Evolutionary conservation across 2,888 invertebrate species (phyloP), one percentile per base, ranked within the genome.

Genomic region (Drosophila colorata): DNA sequence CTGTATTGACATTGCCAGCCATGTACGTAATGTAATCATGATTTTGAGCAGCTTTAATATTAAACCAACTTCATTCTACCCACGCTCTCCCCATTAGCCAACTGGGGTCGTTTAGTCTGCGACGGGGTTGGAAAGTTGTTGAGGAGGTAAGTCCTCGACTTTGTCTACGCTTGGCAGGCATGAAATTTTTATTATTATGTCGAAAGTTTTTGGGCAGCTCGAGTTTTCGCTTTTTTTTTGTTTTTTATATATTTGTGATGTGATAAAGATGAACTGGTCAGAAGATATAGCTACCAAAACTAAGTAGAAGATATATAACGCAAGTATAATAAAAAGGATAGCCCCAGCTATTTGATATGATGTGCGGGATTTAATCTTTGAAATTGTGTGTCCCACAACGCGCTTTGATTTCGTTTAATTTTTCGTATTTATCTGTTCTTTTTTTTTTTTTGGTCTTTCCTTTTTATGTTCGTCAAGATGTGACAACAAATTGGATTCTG

Each of bases 171-270:
- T 47, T 68, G 44, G 58, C 44, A 72, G 82, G 78, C 82, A 84
- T 80, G 77, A 81, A 68, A 79, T 81, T 81, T 85, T 81, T 84
- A 82, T 83, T 82, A 80, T 86, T 72, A 80, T 85, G 72, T 80
- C 60, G 73, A 72, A 82, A 78, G 75, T 83, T 83, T 80, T 65
- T 51, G 33, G 23, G 28, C 20, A 40, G 9, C 16, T 37, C 16
- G 20, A 28, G 53, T 41, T 31, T 20, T 40, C 33, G 11, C 33
- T 82, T 73, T 74, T 46, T 56, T 68, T 65, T 35, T 64, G 58
- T n/a, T n/a, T n/a, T n/a, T n/a, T n/a, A n/a, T n/a, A n/a, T n/a
- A n/a, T n/a, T n/a, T n/a, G 53, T 71, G n/a, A 78, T 75, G 71
- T 63, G 61, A 55, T 64, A 82, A 85, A 75, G 68, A 85, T 83